phyloP scores from a whole-genome alignment of 2,113 vertebrate genomes.

The Oreochromis aureus region DNA sequence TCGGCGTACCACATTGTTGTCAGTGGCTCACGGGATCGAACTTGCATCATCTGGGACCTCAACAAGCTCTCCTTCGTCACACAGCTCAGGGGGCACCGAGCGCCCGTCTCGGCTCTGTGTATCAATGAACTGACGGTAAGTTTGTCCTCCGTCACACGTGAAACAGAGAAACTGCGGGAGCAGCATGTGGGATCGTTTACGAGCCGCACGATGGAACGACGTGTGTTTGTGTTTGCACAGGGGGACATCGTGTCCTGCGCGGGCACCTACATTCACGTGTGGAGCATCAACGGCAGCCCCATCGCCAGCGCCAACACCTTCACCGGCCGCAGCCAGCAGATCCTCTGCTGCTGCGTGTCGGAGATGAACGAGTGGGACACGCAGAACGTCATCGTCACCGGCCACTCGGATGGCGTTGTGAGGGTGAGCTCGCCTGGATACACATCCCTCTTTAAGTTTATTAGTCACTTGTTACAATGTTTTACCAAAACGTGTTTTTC shows the following conservation, averaged over 20 bases:
- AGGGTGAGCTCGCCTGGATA: constrained; percentile 69
- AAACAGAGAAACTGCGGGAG: fast-evolving
- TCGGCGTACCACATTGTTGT: constrained; percentile 94
- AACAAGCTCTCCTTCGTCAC: constrained; percentile 96
- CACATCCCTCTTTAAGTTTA: fast-evolving
- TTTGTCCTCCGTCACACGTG: not conserved
- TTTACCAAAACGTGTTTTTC: not conserved
- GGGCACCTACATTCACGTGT: constrained; percentile 92
- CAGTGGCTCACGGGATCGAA: constrained; percentile 92
- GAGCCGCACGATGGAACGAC: not conserved
- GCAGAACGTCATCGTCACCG: constrained; percentile 95
- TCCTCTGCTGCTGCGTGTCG: constrained; percentile 92
- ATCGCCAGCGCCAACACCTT: constrained; percentile 94
- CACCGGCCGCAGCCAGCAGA: constrained; percentile 93
- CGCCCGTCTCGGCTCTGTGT: constrained; percentile 92
- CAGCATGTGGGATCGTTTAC: fast-evolving
- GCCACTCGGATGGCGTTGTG: constrained; percentile 94
- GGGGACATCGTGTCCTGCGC: constrained; percentile 95
- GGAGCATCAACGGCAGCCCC: constrained; percentile 98
- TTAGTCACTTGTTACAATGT: not conserved
- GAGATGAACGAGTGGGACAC: constrained; percentile 99
- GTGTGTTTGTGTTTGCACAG: constrained; percentile 47
- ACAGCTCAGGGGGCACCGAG: constrained; percentile 91
- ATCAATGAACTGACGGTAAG: constrained; percentile 94
- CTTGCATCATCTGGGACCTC: constrained; percentile 98